These are phyloP conservation scores for Diplolepis rosae DNA, from an alignment of 2,888 invertebrate genomes.

Conservation along the genomic window DNA sequence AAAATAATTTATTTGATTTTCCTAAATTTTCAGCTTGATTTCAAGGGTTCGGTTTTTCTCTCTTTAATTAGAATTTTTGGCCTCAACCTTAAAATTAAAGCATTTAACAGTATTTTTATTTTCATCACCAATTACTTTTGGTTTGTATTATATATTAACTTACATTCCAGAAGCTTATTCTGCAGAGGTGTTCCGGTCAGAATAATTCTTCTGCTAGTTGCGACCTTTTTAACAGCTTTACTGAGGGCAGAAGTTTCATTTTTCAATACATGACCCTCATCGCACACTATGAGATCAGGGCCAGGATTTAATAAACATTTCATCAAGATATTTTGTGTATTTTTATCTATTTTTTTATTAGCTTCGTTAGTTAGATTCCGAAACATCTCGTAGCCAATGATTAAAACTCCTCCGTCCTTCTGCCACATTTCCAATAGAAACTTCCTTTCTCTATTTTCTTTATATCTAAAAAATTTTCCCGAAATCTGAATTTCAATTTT, in stretches of 20 bases:
- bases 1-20: no score
- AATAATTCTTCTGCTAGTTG: conserved; percentile 79
- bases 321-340: conserved; percentile 81
- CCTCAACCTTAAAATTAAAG: no score
- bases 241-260: conserved; percentile 91
- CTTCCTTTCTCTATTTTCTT: background rate
- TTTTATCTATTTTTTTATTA: conserved; percentile 78
- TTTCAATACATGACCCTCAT: conserved; percentile 96
- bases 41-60: no score
- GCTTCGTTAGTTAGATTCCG: conserved; percentile 80
- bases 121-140: no score
- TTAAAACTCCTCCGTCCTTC: conserved; percentile 87
- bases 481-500: no score
- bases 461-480: background rate
- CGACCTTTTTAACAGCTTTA: conserved; percentile 77
- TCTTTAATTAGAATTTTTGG: no score
- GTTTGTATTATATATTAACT: no score
- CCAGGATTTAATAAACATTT: conserved; percentile 87
- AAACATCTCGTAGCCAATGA: conserved; percentile 95
- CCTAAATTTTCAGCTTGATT: no score
- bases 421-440: conserved; percentile 78
- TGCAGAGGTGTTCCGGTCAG: conserved; percentile 97
- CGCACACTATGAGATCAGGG: conserved; percentile 93
- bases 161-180: conserved; percentile 93
- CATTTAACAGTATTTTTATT: no score